Conservation (phyloP, 2,113 vertebrate genomes). For the Pterocles gutturalis region DNA sequence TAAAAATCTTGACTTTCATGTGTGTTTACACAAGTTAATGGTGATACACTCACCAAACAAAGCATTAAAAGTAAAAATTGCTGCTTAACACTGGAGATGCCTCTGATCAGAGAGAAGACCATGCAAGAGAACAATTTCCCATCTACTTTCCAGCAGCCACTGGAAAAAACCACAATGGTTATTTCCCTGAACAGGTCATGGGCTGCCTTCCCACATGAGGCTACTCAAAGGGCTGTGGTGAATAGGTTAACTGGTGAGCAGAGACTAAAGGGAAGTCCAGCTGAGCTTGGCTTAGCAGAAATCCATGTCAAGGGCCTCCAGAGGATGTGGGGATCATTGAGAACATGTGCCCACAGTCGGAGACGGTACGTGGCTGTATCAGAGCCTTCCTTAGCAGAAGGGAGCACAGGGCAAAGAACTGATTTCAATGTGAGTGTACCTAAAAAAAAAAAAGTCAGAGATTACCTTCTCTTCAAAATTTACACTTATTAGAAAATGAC, state of each 20-base stretch:
- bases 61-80: not conserved
- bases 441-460: not conserved
- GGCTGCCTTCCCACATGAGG: not conserved
- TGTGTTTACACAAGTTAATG: not conserved
- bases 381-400: not conserved
- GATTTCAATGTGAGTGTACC: not conserved
- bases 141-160: not conserved
- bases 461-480: not conserved
- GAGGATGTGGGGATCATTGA: too few species aligned
- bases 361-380: not conserved
- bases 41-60: not conserved
- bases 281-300: not conserved
- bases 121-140: not conserved
- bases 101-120: not conserved
- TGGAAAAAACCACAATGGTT: not conserved
- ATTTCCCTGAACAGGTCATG: not conserved
- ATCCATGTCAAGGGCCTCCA: too few species aligned
- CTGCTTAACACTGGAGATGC: not conserved
- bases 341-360: not conserved
- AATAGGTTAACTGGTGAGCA: not conserved
- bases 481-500: not conserved
- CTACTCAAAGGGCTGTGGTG: rapidly evolving
- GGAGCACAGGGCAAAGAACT: not conserved
- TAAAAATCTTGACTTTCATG: not conserved
- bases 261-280: not conserved